Evolutionary conservation across 1,140 invertebrate genomes (phyloP), one percentile per base, ranked within the genome.

Genomic region (Lepidotrigona ventralis): DNA sequence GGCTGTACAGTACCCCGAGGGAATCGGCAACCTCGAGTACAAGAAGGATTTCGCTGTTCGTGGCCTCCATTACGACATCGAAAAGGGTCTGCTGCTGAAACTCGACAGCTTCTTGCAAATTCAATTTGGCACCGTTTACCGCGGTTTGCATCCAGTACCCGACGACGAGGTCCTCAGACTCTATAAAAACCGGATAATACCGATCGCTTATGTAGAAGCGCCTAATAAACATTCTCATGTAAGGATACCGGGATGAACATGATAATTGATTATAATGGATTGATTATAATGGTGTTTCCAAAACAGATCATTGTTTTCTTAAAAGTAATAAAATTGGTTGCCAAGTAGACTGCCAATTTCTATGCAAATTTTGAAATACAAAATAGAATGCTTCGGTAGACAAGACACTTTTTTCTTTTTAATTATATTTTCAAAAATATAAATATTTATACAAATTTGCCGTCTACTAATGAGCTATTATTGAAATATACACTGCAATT

Each of bases 91-190:
- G n/a, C 94, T 99, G 23, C 95, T 99, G 87, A 99, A 99, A 94
- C 95, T 99, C 87, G 98, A 99, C 94, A 98, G 98, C 26, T 99
- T 99, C 93, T 95, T 99, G 86, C 98, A 99, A 95, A 98, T 99
- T 88, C 98, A 99, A 93, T 96, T 98, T 91, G 98, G 98, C 60
- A 97, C 98, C 56, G 98, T 99, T n/a, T 99, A 98, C 92, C 95
- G 97, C 90, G 97, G 99, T 12, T 93, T 98, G 23, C 97, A 96
- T 85, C 96, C 96, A 21, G 95, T 99, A 1, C 94, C 96, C 26
- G 97, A 97, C 90, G 96, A 98, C 33, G 98, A 99, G 95, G 98
- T 99, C 58, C 94, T 98, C 4, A 94, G 96, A 83, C 93, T 98
- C 54, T 99, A 99, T 93, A 97, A 97, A 91, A 98, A 98, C 92